Percentiles rank a stretch among this genome's conserved stretches.
phyloP scores from a whole-genome alignment of 1,140 invertebrate species.

The Nasonia longicornis region DNA sequence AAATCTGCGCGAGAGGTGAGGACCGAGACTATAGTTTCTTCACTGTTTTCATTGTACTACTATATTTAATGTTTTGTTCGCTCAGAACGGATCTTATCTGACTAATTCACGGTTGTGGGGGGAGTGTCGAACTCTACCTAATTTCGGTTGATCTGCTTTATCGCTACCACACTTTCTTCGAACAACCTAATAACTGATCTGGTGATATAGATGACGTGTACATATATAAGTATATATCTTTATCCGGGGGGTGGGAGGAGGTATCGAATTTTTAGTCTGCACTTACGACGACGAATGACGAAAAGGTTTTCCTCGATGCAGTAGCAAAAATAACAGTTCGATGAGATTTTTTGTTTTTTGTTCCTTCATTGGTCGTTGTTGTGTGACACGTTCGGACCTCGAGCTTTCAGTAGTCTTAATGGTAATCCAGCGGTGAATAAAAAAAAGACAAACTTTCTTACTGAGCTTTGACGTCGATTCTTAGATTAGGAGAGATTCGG shows the following conservation, averaged over 20 bases:
- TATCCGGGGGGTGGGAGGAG: not conserved
- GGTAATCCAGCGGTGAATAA: not conserved
- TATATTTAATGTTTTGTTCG: slow-evolving; percentile 1
- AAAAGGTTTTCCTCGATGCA: slow-evolving; percentile 35
- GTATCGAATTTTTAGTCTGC: slow-evolving; percentile 15
- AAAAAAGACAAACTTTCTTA: slow-evolving; percentile 23
- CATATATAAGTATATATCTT: slow-evolving; percentile 33
- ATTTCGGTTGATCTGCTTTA: not conserved
- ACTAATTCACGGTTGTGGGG: not conserved
- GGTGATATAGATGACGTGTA: slow-evolving; percentile 16
- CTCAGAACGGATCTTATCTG: not conserved
- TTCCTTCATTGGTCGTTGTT: slow-evolving; percentile 35
- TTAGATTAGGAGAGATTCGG: slow-evolving; percentile 23
- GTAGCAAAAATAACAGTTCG: slow-evolving; percentile 22
- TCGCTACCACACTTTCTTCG: not conserved
- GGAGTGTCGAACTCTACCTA: not conserved
- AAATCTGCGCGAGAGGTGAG: not conserved
- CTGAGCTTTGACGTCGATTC: slow-evolving; percentile 35
- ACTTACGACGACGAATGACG: slow-evolving; percentile 34
- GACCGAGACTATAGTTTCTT: not conserved
- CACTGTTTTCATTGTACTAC: not conserved
- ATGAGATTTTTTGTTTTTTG: slow-evolving; percentile 37
- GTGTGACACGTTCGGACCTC: not conserved
- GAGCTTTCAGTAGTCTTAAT: slow-evolving; percentile 6
- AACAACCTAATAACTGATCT: slow-evolving; percentile 1